Percentiles rank a stretch among this genome's conserved stretches.
Evolutionary conservation across 2,888 invertebrate species (phyloP).

Genomic region (Perizoma flavofasciatum): DNA sequence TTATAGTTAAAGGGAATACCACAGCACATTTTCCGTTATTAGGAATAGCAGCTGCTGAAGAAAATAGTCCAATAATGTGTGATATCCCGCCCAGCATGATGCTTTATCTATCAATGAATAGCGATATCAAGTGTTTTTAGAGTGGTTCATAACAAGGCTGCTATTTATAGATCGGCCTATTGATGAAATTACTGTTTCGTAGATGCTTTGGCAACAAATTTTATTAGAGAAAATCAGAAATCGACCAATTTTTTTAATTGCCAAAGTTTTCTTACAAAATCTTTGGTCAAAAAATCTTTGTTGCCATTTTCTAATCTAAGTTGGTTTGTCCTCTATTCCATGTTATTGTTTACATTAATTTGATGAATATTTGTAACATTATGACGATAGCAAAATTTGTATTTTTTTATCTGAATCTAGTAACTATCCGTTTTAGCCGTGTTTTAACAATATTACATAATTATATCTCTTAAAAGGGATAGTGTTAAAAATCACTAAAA

Average conservation of each 20-base stretch:
- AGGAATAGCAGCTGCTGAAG: not conserved
- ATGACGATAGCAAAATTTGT: too few species aligned
- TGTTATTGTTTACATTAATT: too few species aligned
- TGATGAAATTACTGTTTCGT: slow-evolving; percentile 12
- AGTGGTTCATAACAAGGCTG: slow-evolving; percentile 11
- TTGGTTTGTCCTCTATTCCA: too few species aligned
- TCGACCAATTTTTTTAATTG: not conserved
- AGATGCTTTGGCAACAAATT: not conserved
- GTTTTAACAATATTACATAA: too few species aligned
- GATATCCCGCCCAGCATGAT: slow-evolving; percentile 13
- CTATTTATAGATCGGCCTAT: slow-evolving; percentile 19
- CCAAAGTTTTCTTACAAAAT: not conserved
- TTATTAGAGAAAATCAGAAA: too few species aligned
- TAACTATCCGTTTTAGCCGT: too few species aligned
- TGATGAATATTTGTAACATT: not conserved
- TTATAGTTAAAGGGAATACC: not conserved
- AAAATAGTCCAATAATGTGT: not conserved
- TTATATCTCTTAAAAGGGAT: too few species aligned
- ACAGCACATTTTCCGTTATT: not conserved
- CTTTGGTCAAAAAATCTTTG: too few species aligned
- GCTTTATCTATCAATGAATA: slow-evolving; percentile 12
- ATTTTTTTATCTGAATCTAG: too few species aligned
- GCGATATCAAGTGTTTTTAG: slow-evolving; percentile 19
- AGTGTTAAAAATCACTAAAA: too few species aligned
- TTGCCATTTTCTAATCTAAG: too few species aligned